phyloP scores from a whole-genome alignment of 64 coral and sea anemone genomes.

The Montipora efflorescens region DNA sequence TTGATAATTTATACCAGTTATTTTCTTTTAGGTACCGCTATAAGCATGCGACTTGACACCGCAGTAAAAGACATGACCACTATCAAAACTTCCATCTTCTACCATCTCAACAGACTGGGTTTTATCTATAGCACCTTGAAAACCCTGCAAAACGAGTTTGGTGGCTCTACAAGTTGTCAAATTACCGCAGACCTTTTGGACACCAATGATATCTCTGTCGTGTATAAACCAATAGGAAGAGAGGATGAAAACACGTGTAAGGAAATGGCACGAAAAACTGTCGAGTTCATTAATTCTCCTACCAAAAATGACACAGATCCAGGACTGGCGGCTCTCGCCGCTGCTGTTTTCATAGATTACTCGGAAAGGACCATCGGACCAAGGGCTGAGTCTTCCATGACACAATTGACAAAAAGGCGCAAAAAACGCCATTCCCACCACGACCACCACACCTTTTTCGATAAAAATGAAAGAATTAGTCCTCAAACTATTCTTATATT shows the following conservation, averaged over 20 bases:
- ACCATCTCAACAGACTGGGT: constrained; percentile 44
- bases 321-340: constrained; percentile 55
- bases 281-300: constrained; percentile 67
- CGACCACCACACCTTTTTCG: not conserved
- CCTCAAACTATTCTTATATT: not conserved
- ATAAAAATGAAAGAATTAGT: not conserved
- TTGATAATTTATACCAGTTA: not conserved
- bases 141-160: constrained; percentile 21
- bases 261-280: constrained; percentile 52
- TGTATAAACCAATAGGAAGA: constrained; percentile 62
- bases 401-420: not conserved
- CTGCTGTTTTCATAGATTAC: constrained; percentile 52
- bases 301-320: constrained; percentile 45
- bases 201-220: constrained; percentile 84
- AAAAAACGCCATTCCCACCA: not conserved
- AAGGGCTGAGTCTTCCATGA: not conserved
- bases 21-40: constrained; percentile 57
- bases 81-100: not conserved
- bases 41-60: constrained; percentile 85
- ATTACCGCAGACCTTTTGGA: constrained; percentile 82
- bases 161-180: constrained; percentile 48
- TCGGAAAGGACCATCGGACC: not conserved
- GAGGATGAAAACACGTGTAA: constrained; percentile 51
- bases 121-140: constrained; percentile 50
- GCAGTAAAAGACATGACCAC: constrained; percentile 63